These are phyloP conservation scores for Zelleria hepariella DNA, from an alignment of 2,888 invertebrate genomes.

Conservation along the genomic window DNA sequence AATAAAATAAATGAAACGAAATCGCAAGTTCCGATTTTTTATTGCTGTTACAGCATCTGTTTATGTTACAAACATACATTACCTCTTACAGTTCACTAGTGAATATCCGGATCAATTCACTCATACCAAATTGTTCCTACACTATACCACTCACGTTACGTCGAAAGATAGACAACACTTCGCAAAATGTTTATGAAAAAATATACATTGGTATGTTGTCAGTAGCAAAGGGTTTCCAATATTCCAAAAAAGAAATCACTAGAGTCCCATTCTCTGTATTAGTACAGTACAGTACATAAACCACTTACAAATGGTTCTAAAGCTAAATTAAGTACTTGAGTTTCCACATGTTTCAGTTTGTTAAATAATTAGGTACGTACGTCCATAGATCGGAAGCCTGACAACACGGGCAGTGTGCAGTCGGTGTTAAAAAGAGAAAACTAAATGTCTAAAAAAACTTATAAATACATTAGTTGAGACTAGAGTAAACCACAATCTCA, in stretches of 20 bases:
- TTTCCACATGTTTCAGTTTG: slow-evolving; percentile 13
- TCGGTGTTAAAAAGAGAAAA: slow-evolving; percentile 30
- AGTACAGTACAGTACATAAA: slow-evolving; percentile 20
- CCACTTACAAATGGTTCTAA: slow-evolving; percentile 34
- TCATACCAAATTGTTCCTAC: slow-evolving; percentile 39
- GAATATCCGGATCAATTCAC: slow-evolving; percentile 51
- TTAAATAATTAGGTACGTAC: background rate
- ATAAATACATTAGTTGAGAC: slow-evolving; percentile 33
- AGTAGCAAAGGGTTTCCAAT: background rate
- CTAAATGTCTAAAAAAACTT: slow-evolving; percentile 37
- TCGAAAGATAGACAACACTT: slow-evolving; percentile 1
- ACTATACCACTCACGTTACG: slow-evolving; percentile 15
- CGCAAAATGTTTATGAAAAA: slow-evolving; percentile 24
- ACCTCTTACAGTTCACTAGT: slow-evolving; percentile 59
- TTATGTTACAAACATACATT: slow-evolving; percentile 65
- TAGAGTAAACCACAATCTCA: slow-evolving; percentile 33
- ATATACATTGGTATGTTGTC: slow-evolving; percentile 20
- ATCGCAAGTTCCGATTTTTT: slow-evolving; percentile 59
- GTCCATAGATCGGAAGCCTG: slow-evolving; percentile 24
- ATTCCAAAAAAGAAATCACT: slow-evolving; percentile 1
- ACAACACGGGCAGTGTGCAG: slow-evolving; percentile 43
- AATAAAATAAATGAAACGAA: slow-evolving; percentile 12
- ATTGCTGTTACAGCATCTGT: slow-evolving; percentile 69
- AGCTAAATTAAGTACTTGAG: slow-evolving; percentile 56
- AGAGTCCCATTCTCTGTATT: slow-evolving; percentile 9